Evolutionary conservation across 1,140 invertebrate genomes (phyloP).

Genomic region (Idris sp.): DNA sequence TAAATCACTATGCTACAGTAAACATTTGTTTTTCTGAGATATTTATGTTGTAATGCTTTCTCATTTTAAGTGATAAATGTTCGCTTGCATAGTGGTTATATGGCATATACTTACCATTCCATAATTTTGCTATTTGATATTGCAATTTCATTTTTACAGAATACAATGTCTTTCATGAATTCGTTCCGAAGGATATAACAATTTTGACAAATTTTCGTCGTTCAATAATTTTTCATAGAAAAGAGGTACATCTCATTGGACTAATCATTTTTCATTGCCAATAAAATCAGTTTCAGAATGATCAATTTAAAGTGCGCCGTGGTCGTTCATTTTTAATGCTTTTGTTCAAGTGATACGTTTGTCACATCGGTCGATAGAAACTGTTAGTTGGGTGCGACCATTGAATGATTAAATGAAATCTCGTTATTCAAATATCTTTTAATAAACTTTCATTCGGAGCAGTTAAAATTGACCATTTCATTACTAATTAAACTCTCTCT

Average conservation of each 20-base stretch:
- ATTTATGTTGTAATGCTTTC: too few species aligned
- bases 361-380: constrained; percentile 26
- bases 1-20: too few species aligned
- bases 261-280: constrained; percentile 26
- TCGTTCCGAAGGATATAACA: too few species aligned
- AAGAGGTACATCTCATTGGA: constrained; percentile 19
- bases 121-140: too few species aligned
- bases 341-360: constrained; percentile 42
- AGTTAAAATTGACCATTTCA: constrained; percentile 41
- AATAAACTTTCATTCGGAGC: constrained; percentile 36
- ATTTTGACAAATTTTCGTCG: too few species aligned
- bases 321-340: constrained; percentile 40
- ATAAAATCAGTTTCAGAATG: constrained; percentile 18
- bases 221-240: too few species aligned
- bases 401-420: constrained; percentile 49
- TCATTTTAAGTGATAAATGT: too few species aligned
- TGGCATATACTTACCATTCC: too few species aligned
- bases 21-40: too few species aligned
- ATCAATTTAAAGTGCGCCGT: constrained; percentile 13
- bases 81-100: too few species aligned
- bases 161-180: too few species aligned
- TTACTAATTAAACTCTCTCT: constrained; percentile 44
- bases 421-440: constrained; percentile 57
- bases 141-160: too few species aligned
- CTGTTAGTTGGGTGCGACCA: not conserved